phyloP scores from a whole-genome alignment of 2,888 invertebrate genomes.

The Caenorhabditis sp. region DNA sequence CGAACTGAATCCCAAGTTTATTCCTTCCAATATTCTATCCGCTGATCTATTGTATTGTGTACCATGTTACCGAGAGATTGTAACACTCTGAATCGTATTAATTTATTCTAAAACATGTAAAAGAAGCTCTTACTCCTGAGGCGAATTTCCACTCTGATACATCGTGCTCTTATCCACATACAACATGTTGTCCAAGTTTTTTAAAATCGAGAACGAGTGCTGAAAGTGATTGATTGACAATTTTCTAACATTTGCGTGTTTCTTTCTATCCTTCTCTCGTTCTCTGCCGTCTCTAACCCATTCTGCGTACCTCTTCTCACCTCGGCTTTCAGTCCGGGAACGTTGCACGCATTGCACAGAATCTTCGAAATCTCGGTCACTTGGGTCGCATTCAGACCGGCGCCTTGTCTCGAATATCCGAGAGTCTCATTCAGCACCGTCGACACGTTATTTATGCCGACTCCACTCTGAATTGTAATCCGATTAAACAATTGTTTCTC shows the following conservation, averaged over 20 bases:
- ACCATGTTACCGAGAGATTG: conserved; percentile 46
- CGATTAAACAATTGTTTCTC: not conserved
- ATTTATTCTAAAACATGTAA: too few relatives aligned
- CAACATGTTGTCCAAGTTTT: conserved; percentile 50
- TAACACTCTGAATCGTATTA: conserved; percentile 44
- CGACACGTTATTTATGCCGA: conserved; percentile 51
- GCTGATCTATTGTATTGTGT: conserved; percentile 38
- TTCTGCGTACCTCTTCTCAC: conserved; percentile 26
- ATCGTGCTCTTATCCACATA: conserved; percentile 29
- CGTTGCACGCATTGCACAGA: conserved; percentile 39
- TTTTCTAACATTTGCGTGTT: not conserved
- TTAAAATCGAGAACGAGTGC: conserved; percentile 31
- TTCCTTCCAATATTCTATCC: conserved; percentile 53
- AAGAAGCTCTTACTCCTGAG: conserved; percentile 26
- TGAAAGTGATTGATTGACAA: not conserved
- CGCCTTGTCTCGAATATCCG: conserved; percentile 28
- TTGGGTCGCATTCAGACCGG: conserved; percentile 44
- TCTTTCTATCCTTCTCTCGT: not conserved
- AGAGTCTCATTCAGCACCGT: conserved; percentile 47
- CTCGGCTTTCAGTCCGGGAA: conserved; percentile 52
- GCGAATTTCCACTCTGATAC: conserved; percentile 40
- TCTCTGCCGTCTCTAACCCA: not conserved
- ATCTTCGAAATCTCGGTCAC: conserved; percentile 45
- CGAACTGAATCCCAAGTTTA: conserved; percentile 51
- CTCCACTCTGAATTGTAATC: conserved; percentile 42